Percentiles rank a stretch among this genome's conserved stretches.
These are phyloP conservation scores for Virgularia gustaviana DNA, from an alignment of 92 coral and sea anemone species.

Conservation along the genomic window DNA sequence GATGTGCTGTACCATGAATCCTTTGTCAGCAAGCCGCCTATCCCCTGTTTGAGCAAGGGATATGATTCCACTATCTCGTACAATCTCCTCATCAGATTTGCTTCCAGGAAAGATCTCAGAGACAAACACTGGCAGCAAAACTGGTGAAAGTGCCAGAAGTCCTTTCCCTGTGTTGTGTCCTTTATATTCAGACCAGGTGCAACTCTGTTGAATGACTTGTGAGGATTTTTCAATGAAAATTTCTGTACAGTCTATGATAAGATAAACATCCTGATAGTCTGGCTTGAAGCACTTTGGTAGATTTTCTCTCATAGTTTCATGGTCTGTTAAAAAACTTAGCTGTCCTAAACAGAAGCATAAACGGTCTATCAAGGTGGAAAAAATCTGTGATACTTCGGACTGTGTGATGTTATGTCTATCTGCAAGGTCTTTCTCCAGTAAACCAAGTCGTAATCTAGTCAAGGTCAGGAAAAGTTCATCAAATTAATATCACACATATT, in stretches of 20 bases:
- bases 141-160: constrained; percentile 42
- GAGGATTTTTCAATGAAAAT: constrained; percentile 36
- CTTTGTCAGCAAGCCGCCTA: constrained; percentile 61
- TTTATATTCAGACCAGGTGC: constrained; percentile 53
- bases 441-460: constrained; percentile 42
- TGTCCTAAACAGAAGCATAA: constrained; percentile 37
- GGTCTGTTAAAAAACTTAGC: constrained; percentile 41
- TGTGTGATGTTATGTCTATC: constrained; percentile 36
- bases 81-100: constrained; percentile 43
- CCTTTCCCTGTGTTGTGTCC: constrained; percentile 56
- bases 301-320: constrained; percentile 27
- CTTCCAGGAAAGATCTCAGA: constrained; percentile 46
- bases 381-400: constrained; percentile 43
- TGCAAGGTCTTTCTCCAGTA: constrained; percentile 43
- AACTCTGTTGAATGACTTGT: constrained; percentile 50
- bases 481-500: constrained; percentile 26
- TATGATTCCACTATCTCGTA: constrained; percentile 23
- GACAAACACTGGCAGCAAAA: constrained; percentile 43
- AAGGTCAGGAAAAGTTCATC: constrained; percentile 48
- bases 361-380: constrained; percentile 50
- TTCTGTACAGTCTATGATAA: constrained; percentile 52
- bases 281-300: constrained; percentile 52
- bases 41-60: constrained; percentile 42
- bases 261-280: constrained; percentile 49
- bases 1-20: constrained; percentile 57